Base-by-base conservation (phyloP, 1,140 invertebrate species). In the Eufriesea mexicana region DNA sequence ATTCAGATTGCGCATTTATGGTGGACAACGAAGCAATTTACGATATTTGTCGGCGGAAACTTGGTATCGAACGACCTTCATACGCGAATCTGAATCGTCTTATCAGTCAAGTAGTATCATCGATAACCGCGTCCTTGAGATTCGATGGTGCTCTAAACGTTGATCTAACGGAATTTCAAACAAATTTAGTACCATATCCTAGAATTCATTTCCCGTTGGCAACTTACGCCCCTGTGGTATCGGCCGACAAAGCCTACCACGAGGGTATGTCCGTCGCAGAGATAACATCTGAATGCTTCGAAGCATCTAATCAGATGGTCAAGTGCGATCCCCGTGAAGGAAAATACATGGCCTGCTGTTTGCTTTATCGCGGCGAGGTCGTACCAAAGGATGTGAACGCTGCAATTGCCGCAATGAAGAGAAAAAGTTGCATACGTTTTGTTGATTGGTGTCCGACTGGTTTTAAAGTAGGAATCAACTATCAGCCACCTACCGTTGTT, bases 371-470 rank as follows among this genome's bases (percentile, higher is more conserved):
- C 18, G 88, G 88, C 0, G 88, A 89, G 18, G 88, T 89, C 4
- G 88, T 89, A 2, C 88, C 88, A 5, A 89, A 89, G 14, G 96
- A 98, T 91, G 97, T 98, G 6, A 97, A 98, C 89, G 96, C 96
- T 4, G 97, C 96, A 95, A 82, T 89, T 20, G 86, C 88, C 12
- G 86, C 87, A 0, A 88, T 89, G 87, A 89, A 89, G 66, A 85
- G 74, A 20, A 89, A 88, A 57, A 88, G 87, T 45, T 86, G 78
- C 18, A 89, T 89, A 35, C 84, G 84, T 1, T 96, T 96, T 74
- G 96, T 97, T 14, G 96, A 97, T 86, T 97, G 96, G 96, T 96
- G 96, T 90, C 96, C 96, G 10, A 96, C 96, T 42, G 96, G 96
- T 5, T 96, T 97, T 88, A 97, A 96, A 94, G 97, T 97, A 79